Evolutionary conservation across 2,797 vertebrate species (phyloP).

Genomic region (Leptodactylus fallax): DNA sequence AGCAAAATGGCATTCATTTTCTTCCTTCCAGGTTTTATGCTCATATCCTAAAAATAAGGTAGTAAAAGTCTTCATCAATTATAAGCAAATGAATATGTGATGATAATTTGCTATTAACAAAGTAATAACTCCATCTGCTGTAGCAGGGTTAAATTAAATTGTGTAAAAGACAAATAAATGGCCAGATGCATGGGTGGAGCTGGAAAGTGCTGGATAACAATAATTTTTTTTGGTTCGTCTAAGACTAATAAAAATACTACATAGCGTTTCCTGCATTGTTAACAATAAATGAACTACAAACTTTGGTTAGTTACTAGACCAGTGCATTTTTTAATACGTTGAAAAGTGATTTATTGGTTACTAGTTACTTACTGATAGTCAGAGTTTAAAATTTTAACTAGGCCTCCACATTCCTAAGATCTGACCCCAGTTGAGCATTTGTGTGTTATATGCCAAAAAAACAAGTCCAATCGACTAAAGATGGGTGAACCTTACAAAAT

Average conservation of each 20-base stretch:
- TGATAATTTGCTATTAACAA: conserved; percentile 11
- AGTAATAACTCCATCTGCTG: conserved; percentile 1
- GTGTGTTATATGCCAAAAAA: no score
- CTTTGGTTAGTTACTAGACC: neutral
- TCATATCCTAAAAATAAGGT: neutral
- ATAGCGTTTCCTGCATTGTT: no score
- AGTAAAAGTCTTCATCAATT: conserved; percentile 12
- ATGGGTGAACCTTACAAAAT: no score
- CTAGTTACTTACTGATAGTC: no score
- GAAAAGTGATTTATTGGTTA: no score
- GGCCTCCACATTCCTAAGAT: no score
- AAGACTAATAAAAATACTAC: no score
- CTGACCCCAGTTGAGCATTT: no score
- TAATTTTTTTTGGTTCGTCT: no score
- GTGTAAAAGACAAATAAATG: neutral
- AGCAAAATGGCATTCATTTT: neutral
- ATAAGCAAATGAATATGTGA: neutral
- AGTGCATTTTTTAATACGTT: neutral
- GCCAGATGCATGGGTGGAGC: neutral
- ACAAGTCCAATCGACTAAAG: no score
- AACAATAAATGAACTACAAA: no score
- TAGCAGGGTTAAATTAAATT: neutral
- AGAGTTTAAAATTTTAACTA: no score
- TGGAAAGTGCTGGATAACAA: neutral
- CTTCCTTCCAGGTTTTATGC: neutral